phyloP scores from a whole-genome alignment of 2,797 vertebrate genomes.

The Bradypodion ventrale region DNA sequence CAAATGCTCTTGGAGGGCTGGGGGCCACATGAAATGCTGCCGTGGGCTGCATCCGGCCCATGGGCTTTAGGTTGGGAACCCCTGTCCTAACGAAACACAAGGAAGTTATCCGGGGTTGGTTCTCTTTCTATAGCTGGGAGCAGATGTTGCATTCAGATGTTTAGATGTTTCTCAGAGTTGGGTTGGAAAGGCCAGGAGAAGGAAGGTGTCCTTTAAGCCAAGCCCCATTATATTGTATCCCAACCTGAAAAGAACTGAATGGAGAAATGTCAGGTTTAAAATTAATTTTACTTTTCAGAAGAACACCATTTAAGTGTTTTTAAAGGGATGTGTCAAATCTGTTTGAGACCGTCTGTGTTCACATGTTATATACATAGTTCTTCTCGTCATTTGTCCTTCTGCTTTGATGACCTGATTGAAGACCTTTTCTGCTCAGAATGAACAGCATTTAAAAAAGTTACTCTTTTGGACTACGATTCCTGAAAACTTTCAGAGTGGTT shows the following conservation, averaged over 20 bases:
- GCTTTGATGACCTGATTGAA: neutral
- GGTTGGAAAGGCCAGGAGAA: too few relatives aligned
- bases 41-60: too few relatives aligned
- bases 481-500: neutral
- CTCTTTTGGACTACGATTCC: neutral
- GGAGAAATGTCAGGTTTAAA: neutral
- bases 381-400: neutral
- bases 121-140: neutral
- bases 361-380: neutral
- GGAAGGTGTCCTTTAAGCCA: neutral
- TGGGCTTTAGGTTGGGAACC: too few relatives aligned
- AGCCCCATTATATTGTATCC: neutral
- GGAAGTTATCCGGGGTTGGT: neutral
- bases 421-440: neutral
- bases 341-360: neutral
- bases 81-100: too few relatives aligned
- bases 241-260: neutral
- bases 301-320: neutral
- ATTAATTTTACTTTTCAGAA: neutral
- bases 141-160: neutral
- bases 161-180: neutral
- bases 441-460: neutral
- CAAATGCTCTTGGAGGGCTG: too few relatives aligned
- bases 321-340: neutral
- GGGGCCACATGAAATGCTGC: too few relatives aligned